A percentile compares a stretch with the other conserved stretches of the same genome.
These are phyloP conservation scores for Onychomys torridus DNA, from an alignment of 2,797 vertebrate genomes.

Conservation along the genomic window DNA sequence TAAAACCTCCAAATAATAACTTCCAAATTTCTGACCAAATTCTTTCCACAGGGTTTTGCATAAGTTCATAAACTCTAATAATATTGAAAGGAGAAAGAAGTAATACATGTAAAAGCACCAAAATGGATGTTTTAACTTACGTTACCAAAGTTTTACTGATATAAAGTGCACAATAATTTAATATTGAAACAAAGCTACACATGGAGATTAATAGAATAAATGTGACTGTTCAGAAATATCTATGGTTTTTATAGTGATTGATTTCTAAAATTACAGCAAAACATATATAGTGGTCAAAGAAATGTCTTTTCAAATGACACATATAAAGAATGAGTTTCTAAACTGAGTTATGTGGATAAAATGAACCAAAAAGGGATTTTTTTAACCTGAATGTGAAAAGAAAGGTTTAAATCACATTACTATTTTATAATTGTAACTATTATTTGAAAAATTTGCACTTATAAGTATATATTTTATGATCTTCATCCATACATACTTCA, in stretches of 20 bases:
- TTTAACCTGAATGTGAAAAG: too few species aligned
- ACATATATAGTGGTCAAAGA: background rate
- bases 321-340: background rate
- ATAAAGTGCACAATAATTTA: background rate
- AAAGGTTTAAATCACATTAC: background rate
- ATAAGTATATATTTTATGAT: background rate
- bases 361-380: background rate
- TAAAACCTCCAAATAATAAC: background rate
- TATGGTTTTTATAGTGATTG: background rate
- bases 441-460: background rate
- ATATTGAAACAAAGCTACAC: background rate
- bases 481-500: background rate
- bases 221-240: background rate
- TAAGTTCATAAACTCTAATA: background rate
- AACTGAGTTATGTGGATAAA: background rate
- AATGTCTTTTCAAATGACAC: background rate
- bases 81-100: background rate
- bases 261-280: background rate
- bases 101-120: background rate
- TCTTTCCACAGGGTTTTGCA: background rate
- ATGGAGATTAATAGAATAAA: background rate
- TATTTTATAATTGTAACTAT: background rate
- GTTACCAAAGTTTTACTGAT: background rate
- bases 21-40: background rate
- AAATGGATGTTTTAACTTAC: background rate